Base-by-base conservation (phyloP, 2,113 vertebrate genomes). In the Synchiropus splendidus region DNA sequence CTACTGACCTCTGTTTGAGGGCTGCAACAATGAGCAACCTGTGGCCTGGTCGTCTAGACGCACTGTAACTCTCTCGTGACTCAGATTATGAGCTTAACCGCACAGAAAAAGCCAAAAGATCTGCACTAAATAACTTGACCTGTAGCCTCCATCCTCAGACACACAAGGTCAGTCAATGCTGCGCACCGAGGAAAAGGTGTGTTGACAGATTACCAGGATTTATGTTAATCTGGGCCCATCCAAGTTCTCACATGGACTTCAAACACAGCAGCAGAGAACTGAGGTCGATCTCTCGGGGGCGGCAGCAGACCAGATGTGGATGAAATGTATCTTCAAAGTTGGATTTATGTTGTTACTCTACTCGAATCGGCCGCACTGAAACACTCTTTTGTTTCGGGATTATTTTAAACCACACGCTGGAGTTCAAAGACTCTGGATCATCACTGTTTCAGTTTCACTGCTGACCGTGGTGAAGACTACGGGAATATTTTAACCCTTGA, bases 81-180 rank as follows among this genome's bases (percentile, higher is more conserved):
- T 54, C 40, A 1, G 57, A 63, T 75, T 70, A 65, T 44, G 36
- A 36, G 55, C 58, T 53, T 67, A 72, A 72, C 65, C 65, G 58
- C 54, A 43, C 12, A 18, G 47, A 72, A 73, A 75, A 70, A 48
- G 47, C 46, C 55, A 60, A 44, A 44, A 48, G 49, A 60, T 60
- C 59, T 55, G 49, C 44, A 49, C 43, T 61, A 51, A 70, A 61
- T 12, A 43, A 14, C 18, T 51, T 45, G 46, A 66, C 39, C 38
- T 58, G n/a, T 35, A 27, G 32, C 51, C 56, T 35, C 15, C 9
- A 43, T 42, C 13, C n/a, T 36, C 31, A 51, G 17, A 47, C n/a
- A 6, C 16, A 18, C 21, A 47, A 40, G 18, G 31, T 36, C 10
- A 3, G 10, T 10, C 18, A 10, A 32, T 39, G 61, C 44, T 35